These are phyloP conservation scores for Scylla paramamosain DNA, from an alignment of 1,140 invertebrate species.

Conservation along the genomic window DNA sequence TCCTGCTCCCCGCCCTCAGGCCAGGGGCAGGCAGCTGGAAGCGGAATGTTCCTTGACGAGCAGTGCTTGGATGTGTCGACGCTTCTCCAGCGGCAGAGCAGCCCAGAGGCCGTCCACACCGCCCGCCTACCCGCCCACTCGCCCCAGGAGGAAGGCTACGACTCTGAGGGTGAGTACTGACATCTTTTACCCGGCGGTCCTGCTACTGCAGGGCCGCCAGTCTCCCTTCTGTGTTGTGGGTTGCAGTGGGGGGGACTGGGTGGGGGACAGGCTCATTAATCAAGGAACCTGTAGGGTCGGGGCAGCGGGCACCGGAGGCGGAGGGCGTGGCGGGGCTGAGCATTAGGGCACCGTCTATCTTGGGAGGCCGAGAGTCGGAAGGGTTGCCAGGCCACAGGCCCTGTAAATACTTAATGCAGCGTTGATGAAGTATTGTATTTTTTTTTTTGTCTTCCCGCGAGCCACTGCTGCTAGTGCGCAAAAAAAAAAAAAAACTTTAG, in stretches of 20 bases:
- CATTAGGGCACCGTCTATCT: not conserved
- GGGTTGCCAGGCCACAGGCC: not conserved
- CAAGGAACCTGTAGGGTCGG: not conserved
- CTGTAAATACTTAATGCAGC: not conserved
- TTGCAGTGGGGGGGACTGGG: not conserved
- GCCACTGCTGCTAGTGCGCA: not conserved
- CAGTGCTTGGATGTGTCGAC: conserved; percentile 78
- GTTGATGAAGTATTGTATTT: not conserved
- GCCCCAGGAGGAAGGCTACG: conserved; percentile 63
- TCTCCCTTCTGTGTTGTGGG: not conserved
- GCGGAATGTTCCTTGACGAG: conserved; percentile 76
- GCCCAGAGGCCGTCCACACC: conserved; percentile 52
- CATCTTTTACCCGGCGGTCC: not conserved
- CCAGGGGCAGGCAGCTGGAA: conserved; percentile 77
- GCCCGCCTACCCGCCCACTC: conserved; percentile 55
- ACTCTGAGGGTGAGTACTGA: conserved; percentile 65
- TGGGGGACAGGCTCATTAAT: not conserved
- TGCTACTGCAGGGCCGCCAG: too few species aligned
- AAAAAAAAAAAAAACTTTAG: not conserved
- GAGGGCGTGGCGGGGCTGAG: not conserved
- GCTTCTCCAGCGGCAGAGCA: conserved; percentile 78
- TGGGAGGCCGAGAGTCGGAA: not conserved
- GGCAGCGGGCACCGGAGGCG: not conserved
- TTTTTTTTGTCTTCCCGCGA: not conserved
- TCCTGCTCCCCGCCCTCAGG: conserved; percentile 7